Evolutionary conservation across 2,113 vertebrate species (phyloP).

Genomic region (Tapirus terrestris): DNA sequence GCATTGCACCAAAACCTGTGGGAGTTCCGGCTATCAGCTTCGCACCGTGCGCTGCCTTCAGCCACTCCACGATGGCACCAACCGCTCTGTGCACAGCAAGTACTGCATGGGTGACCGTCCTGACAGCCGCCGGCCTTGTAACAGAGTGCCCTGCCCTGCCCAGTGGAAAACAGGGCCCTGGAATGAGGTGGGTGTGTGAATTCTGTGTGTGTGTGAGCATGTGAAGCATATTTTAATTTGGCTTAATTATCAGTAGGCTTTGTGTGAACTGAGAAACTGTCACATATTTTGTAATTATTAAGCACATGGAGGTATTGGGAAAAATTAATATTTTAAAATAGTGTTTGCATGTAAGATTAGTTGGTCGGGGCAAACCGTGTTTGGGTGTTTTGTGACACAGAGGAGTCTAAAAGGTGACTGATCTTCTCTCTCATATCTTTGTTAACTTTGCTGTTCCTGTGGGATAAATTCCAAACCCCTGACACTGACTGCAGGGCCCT

Average conservation of each 20-base stretch:
- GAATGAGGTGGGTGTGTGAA: constrained; percentile 90
- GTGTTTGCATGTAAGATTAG: not conserved
- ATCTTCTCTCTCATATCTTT: not conserved
- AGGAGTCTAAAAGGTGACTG: not conserved
- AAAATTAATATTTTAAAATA: not conserved
- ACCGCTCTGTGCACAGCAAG: constrained; percentile 95
- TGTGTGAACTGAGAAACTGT: not conserved
- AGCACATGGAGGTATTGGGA: not conserved
- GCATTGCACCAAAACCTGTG: constrained; percentile 96
- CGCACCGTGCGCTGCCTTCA: constrained; percentile 95
- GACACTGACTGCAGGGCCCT: too few species aligned
- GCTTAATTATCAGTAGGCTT: not conserved
- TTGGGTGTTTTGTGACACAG: not conserved
- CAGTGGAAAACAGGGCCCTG: constrained; percentile 95
- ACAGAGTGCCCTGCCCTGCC: constrained; percentile 89
- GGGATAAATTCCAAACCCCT: not conserved
- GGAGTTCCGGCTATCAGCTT: constrained; percentile 94
- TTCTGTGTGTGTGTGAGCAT: not conserved
- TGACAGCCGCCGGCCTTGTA: constrained; percentile 92
- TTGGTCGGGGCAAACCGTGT: not conserved
- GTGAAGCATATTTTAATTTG: not conserved
- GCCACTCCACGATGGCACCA: constrained; percentile 89
- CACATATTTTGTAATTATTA: not conserved
- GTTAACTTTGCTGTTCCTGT: fast-evolving
- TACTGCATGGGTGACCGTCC: constrained; percentile 93